Conservation (phyloP, 2,797 vertebrate genomes). For the Toxotes lorentzi region DNA sequence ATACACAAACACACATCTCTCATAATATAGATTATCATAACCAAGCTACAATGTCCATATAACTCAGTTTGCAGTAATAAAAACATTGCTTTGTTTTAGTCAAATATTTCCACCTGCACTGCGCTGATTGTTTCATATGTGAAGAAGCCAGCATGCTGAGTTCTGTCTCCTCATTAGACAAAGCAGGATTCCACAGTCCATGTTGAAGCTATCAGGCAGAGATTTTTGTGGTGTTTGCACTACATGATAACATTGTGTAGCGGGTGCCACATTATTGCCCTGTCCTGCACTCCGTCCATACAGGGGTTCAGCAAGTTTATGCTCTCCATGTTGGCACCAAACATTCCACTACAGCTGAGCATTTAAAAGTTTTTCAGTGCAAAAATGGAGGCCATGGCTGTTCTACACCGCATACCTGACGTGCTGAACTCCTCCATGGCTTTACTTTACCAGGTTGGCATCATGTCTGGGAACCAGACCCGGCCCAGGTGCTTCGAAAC, state of each 20-base stretch:
- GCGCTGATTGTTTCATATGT: constrained; percentile 28
- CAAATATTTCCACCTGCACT: constrained; percentile 32
- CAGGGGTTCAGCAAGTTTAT: constrained; percentile 27
- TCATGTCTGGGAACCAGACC: constrained; percentile 99
- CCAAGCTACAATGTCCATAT: constrained; percentile 37
- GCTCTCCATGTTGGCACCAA: constrained; percentile 48
- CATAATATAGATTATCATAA: constrained; percentile 39
- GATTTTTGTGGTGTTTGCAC: constrained; percentile 23
- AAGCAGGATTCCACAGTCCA: constrained; percentile 26
- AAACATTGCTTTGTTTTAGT: constrained; percentile 40
- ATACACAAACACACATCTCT: constrained; percentile 22
- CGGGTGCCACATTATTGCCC: constrained; percentile 21
- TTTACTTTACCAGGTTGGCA: constrained; percentile 94
- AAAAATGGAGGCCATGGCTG: constrained; percentile 37
- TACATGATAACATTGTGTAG: constrained; percentile 29
- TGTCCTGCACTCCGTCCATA: constrained; percentile 20
- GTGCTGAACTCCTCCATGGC: constrained; percentile 12
- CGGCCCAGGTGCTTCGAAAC: constrained; percentile 98
- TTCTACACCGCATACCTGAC: constrained; percentile 17
- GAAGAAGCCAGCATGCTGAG: constrained; percentile 9
- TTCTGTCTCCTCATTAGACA: constrained; percentile 3
- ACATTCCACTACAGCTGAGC: constrained; percentile 32
- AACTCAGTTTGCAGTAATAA: constrained; percentile 56
- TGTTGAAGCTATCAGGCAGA: constrained; percentile 20
- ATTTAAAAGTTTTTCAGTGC: constrained; percentile 42